A percentile compares a stretch with the other conserved stretches of the same genome.
phyloP scores from a whole-genome alignment of 2,797 vertebrate species.

The Paratrypauchen microcephalus region DNA sequence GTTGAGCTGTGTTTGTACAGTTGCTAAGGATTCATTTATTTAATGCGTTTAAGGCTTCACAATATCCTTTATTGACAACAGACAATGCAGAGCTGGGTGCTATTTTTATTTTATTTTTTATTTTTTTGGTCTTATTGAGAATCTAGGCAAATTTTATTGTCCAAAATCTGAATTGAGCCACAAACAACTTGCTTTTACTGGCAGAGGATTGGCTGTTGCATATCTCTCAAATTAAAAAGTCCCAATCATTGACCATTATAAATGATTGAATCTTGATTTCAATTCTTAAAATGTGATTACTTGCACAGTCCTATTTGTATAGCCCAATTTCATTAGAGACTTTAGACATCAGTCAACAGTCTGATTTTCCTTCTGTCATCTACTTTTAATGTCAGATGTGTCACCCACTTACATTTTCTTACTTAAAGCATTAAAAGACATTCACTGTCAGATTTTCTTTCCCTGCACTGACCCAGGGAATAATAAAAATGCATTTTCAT shows the following conservation, averaged over 20 bases:
- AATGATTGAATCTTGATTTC: neutral
- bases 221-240: neutral
- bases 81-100: neutral
- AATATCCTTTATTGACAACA: neutral
- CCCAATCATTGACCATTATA: neutral
- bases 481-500: conserved; percentile 62
- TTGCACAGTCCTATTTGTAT: neutral
- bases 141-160: neutral
- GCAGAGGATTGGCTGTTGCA: neutral
- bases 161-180: neutral
- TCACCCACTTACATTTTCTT: conserved; percentile 29
- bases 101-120: neutral
- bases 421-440: conserved; percentile 42
- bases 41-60: neutral
- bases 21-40: neutral
- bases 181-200: neutral
- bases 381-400: neutral
- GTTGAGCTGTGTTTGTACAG: neutral
- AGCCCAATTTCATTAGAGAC: neutral
- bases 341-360: neutral
- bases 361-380: neutral
- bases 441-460: conserved; percentile 57
- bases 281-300: neutral
- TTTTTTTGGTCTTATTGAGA: neutral
- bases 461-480: conserved; percentile 55